phyloP scores from a whole-genome alignment of 2,113 vertebrate species.

The Garra rufa region DNA sequence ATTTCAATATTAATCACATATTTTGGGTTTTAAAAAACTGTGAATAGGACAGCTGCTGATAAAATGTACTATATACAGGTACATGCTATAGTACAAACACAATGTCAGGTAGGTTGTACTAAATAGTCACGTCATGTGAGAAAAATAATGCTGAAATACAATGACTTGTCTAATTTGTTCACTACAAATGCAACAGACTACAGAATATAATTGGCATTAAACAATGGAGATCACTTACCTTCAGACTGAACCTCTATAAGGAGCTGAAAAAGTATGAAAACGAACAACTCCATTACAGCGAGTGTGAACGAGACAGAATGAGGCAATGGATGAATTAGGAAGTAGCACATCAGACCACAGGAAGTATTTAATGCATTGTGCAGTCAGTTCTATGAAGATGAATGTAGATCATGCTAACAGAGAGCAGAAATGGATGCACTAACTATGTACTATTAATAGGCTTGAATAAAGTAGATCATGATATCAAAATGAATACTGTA shows the following conservation, averaged over 20 bases:
- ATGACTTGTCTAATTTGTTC: not conserved
- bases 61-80: not conserved
- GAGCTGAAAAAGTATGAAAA: not conserved
- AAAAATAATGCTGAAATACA: not conserved
- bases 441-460: too few species aligned
- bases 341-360: too few species aligned
- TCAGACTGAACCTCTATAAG: not conserved
- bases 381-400: too few species aligned
- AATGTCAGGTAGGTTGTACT: not conserved
- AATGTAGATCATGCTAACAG: too few species aligned
- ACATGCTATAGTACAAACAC: not conserved
- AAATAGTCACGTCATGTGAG: not conserved
- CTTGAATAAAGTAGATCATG: too few species aligned
- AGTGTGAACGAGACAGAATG: too few species aligned
- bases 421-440: too few species aligned
- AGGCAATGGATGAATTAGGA: too few species aligned
- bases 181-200: not conserved
- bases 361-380: too few species aligned
- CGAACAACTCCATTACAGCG: constrained; percentile 15
- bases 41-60: not conserved
- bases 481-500: too few species aligned
- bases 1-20: not conserved
- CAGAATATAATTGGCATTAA: not conserved
- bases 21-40: too few species aligned
- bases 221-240: not conserved